Percentiles rank a stretch among this genome's conserved stretches.
phyloP scores from a whole-genome alignment of 2,113 vertebrate species.

The Emydura subglobosa region DNA sequence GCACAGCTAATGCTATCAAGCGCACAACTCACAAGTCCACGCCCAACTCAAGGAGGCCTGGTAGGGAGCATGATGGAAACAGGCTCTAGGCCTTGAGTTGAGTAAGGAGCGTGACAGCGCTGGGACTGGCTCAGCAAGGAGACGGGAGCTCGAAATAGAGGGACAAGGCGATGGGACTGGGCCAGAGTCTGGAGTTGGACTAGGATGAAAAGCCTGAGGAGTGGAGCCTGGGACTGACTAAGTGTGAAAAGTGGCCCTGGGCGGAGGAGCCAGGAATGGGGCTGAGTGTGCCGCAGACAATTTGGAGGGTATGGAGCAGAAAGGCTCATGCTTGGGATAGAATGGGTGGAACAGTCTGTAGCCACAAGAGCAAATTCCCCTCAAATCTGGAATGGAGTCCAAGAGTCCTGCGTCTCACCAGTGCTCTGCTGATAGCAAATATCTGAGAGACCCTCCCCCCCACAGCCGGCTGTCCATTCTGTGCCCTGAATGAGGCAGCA shows the following conservation, averaged over 20 bases:
- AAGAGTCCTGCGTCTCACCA: too few species aligned
- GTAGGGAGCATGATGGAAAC: neutral
- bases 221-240: neutral
- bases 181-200: too few species aligned
- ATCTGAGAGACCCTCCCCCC: rapidly evolving
- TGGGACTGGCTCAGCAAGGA: neutral
- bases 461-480: too few species aligned
- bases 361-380: neutral
- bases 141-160: too few species aligned
- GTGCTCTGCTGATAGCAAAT: rapidly evolving
- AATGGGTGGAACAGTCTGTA: neutral
- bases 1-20: too few species aligned
- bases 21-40: too few species aligned
- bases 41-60: too few species aligned
- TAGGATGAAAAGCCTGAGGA: neutral
- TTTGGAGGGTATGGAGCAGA: neutral
- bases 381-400: rapidly evolving
- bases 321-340: neutral
- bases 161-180: too few species aligned
- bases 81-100: neutral
- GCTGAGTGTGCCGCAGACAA: neutral
- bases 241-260: neutral
- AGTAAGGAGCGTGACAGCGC: neutral
- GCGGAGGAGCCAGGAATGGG: neutral
- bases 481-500: rapidly evolving